Conservation (phyloP, 2,113 vertebrate genomes). For the Caloenas nicobarica region DNA sequence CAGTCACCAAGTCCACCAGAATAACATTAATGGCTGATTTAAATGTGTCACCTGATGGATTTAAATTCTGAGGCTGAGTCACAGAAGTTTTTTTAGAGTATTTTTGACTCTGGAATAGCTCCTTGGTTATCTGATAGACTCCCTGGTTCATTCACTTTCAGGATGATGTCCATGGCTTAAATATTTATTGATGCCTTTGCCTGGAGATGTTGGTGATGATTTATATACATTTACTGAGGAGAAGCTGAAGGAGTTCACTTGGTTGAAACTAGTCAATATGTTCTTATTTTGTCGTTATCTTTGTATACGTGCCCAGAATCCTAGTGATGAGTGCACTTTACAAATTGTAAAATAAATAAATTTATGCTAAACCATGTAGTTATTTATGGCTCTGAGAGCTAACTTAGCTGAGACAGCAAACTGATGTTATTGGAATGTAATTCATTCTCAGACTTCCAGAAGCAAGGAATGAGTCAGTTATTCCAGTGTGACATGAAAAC, state of each 20-base stretch:
- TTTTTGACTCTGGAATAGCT: neutral
- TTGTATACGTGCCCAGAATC: constrained; percentile 21
- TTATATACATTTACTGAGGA: constrained; percentile 15
- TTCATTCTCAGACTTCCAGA: constrained; percentile 52
- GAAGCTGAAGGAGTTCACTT: constrained; percentile 8
- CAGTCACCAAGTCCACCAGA: neutral
- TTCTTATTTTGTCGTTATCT: constrained; percentile 42
- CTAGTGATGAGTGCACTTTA: constrained; percentile 22
- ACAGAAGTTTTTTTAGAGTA: neutral
- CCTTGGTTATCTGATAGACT: neutral
- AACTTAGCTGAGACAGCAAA: constrained; percentile 67
- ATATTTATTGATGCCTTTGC: constrained; percentile 2
- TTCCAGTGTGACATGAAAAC: constrained; percentile 40
- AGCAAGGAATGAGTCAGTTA: constrained; percentile 49
- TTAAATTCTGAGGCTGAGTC: neutral
- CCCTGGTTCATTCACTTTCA: constrained; percentile 3
- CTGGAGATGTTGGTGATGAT: constrained; percentile 6
- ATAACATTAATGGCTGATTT: neutral
- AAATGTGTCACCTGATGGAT: neutral
- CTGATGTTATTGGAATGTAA: constrained; percentile 43
- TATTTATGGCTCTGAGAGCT: constrained; percentile 39
- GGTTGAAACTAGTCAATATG: constrained; percentile 29
- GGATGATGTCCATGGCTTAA: neutral
- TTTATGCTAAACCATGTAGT: constrained; percentile 52
- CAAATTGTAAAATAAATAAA: constrained; percentile 58